These are phyloP conservation scores for Oreotragus oreotragus DNA, from an alignment of 2,113 vertebrate genomes.

Conservation along the genomic window DNA sequence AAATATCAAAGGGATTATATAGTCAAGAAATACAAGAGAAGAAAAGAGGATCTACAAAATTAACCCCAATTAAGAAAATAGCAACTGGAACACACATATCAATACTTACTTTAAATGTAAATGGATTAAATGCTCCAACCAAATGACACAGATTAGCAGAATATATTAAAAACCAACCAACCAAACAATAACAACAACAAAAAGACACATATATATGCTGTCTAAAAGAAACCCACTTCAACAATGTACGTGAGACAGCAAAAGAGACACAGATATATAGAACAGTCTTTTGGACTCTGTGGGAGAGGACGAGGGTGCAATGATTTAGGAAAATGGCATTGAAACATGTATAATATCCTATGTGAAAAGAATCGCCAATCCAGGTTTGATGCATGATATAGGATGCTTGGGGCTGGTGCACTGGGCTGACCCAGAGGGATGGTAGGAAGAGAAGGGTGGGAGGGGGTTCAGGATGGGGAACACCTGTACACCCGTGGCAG, in stretches of 20 bases:
- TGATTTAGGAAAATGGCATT: too few relatives aligned
- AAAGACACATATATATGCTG: background rate
- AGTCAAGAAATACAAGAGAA: background rate
- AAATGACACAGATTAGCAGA: background rate
- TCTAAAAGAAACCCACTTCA: background rate
- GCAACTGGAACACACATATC: background rate
- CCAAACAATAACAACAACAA: background rate
- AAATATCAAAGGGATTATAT: background rate
- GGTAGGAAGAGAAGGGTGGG: fast-evolving
- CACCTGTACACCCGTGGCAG: fast-evolving
- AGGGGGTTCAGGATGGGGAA: too few relatives aligned
- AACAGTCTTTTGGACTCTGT: too few relatives aligned
- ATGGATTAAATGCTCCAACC: background rate
- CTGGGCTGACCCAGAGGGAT: too few relatives aligned
- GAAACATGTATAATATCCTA: too few relatives aligned
- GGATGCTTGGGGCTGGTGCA: too few relatives aligned
- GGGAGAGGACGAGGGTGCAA: too few relatives aligned
- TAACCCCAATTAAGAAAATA: background rate
- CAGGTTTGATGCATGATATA: too few relatives aligned
- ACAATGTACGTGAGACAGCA: too few relatives aligned
- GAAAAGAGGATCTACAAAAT: background rate
- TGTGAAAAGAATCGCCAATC: too few relatives aligned
- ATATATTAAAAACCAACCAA: background rate
- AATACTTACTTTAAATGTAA: background rate
- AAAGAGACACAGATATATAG: too few relatives aligned